Conservation (phyloP, 2,113 vertebrate genomes). For the Gymnorhina tibicen region DNA sequence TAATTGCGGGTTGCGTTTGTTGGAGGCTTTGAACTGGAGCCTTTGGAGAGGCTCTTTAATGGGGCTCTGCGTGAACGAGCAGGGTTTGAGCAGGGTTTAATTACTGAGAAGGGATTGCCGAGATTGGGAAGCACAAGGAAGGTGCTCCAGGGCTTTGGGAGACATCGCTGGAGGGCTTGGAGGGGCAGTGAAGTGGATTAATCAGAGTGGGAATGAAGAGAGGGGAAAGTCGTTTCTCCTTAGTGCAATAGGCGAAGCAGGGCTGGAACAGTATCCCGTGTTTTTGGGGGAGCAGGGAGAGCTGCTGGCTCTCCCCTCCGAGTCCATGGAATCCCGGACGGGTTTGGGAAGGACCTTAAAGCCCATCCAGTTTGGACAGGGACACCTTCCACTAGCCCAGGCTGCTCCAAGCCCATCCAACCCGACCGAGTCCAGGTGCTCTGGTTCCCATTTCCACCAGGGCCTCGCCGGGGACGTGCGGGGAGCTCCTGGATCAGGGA, state of each 20-base stretch:
- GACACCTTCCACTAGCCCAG: neutral
- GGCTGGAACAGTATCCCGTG: fast-evolving
- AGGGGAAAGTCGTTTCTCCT: neutral
- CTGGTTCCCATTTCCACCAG: neutral
- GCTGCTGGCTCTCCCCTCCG: neutral
- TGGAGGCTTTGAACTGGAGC: neutral
- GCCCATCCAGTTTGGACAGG: neutral
- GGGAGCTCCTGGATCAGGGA: neutral
- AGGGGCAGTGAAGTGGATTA: neutral
- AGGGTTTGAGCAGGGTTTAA: neutral
- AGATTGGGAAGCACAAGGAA: neutral
- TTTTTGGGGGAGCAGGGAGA: neutral
- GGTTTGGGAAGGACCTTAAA: neutral
- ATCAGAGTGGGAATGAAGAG: neutral
- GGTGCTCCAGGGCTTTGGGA: neutral
- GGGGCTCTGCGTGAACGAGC: neutral
- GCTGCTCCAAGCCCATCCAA: neutral
- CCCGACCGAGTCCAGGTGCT: neutral
- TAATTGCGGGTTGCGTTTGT: neutral
- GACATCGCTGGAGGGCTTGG: neutral
- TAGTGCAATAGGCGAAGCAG: neutral
- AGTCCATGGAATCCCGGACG: neutral
- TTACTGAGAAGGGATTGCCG: neutral
- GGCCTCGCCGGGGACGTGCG: neutral
- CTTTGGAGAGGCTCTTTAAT: neutral